phyloP scores from a whole-genome alignment of 1,140 invertebrate genomes.

The Globodera rostochiensis region DNA sequence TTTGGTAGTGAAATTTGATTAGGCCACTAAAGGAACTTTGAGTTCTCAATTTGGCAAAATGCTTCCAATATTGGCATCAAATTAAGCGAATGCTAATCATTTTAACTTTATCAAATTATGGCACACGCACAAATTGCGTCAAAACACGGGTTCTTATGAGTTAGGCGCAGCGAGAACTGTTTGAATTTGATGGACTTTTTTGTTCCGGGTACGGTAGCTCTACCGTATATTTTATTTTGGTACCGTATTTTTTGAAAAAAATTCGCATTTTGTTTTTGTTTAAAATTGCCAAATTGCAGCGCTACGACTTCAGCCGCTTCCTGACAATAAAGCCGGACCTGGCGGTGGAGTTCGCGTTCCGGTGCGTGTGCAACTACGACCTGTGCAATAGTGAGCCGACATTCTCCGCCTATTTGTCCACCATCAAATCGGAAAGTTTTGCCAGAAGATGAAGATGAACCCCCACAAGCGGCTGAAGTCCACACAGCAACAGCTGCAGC shows the following conservation, averaged over 20 bases:
- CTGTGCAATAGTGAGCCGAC: conserved; percentile 43
- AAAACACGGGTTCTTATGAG: not conserved
- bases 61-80: not conserved
- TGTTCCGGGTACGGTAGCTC: too few relatives aligned
- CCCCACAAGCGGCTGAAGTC: not conserved
- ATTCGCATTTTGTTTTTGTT: not conserved
- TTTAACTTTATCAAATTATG: conserved; percentile 2
- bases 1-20: not conserved
- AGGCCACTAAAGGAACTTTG: not conserved
- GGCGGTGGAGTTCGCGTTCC: conserved; percentile 39
- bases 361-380: conserved; percentile 48
- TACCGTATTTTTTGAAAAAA: too few relatives aligned
- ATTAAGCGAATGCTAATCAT: not conserved
- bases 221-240: too few relatives aligned
- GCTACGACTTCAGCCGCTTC: conserved; percentile 37
- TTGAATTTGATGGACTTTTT: too few relatives aligned
- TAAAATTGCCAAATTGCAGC: conserved; percentile 10
- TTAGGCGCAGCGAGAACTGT: too few relatives aligned
- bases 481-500: not conserved
- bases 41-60: not conserved
- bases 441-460: conserved; percentile 21
- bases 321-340: conserved; percentile 25
- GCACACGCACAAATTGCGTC: not conserved
- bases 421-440: conserved; percentile 36
- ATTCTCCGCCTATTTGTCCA: conserved; percentile 34